Conservation (phyloP, 37 sponge, comb jelly and placozoan genomes). For the Aphrocallistes beatrix region DNA sequence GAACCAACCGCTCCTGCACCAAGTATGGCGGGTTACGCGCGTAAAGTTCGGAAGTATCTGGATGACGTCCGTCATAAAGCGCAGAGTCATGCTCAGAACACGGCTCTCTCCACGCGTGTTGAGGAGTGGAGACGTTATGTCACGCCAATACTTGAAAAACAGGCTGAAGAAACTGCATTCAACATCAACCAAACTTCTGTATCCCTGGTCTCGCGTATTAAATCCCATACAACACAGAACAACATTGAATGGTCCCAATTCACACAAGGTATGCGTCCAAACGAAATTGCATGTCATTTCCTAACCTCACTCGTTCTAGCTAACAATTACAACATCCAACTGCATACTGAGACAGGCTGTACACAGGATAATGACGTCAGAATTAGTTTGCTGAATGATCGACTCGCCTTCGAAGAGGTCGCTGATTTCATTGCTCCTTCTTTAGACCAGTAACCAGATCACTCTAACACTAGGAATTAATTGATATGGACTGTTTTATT, state of each 20-base stretch:
- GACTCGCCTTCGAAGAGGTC: not conserved
- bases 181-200: not conserved
- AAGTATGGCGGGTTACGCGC: not conserved
- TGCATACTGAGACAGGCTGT: not conserved
- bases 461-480: too few relatives aligned
- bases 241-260: not conserved
- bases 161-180: not conserved
- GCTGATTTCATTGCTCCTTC: slow-evolving; percentile 6
- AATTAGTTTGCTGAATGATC: not conserved
- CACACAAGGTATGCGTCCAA: not conserved
- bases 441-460: not conserved
- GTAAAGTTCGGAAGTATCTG: not conserved
- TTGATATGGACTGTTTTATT: too few relatives aligned
- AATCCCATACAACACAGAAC: not conserved
- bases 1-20: not conserved
- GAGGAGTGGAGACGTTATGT: not conserved
- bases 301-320: not conserved
- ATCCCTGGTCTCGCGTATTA: not conserved
- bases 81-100: not conserved
- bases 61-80: not conserved
- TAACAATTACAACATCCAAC: not conserved
- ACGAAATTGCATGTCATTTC: not conserved
- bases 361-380: not conserved
- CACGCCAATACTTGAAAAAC: not conserved
- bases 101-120: not conserved